Percentiles rank a stretch among this genome's conserved stretches.
Evolutionary conservation across 2,113 vertebrate genomes (phyloP).

Genomic region (Rhinolophus sinicus): DNA sequence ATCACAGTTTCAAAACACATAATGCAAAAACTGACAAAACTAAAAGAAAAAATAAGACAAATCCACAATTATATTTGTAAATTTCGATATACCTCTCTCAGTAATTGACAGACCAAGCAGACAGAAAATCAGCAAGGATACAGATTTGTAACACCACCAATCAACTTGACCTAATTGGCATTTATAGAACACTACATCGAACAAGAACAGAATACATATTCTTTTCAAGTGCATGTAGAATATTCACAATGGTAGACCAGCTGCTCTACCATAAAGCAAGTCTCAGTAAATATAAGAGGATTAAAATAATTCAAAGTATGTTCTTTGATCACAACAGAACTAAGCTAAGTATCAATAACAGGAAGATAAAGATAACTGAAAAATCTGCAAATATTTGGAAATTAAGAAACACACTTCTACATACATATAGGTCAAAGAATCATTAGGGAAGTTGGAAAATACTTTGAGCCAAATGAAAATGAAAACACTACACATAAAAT

Average conservation of each 20-base stretch:
- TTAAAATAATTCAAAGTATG: slow-evolving; percentile 29
- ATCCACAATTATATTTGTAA: neutral
- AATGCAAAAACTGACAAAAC: neutral
- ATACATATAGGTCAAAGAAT: neutral
- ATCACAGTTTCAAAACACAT: slow-evolving; percentile 27
- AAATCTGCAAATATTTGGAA: slow-evolving; percentile 37
- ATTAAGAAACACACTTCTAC: neutral
- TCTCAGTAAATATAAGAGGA: neutral
- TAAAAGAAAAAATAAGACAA: slow-evolving; percentile 21
- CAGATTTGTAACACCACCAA: neutral
- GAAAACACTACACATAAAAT: neutral
- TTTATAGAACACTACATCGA: neutral
- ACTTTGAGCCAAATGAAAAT: slow-evolving; percentile 5
- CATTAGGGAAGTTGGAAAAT: neutral
- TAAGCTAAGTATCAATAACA: neutral
- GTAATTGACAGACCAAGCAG: neutral
- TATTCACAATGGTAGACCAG: neutral
- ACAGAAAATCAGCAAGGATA: slow-evolving; percentile 33
- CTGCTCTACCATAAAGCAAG: neutral
- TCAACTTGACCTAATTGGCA: neutral
- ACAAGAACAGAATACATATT: neutral
- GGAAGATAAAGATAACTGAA: neutral
- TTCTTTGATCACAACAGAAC: slow-evolving; percentile 10
- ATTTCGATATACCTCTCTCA: slow-evolving; percentile 5
- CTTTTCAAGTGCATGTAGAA: neutral